Evolutionary conservation across 2,888 invertebrate species (phyloP).

Genomic region (Microchrysa polita): DNA sequence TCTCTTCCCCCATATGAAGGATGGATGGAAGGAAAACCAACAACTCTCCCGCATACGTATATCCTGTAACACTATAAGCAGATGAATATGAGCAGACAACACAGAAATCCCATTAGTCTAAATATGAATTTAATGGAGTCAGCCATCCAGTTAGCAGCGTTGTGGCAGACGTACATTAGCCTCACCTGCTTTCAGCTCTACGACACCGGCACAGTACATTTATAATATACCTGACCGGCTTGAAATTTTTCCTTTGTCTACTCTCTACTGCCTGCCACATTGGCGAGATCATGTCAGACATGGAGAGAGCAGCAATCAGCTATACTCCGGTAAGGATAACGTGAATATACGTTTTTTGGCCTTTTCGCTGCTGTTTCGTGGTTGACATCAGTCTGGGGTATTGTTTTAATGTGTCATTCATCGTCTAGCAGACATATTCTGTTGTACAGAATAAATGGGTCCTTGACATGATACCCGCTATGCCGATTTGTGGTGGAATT

Average conservation of each 20-base stretch:
- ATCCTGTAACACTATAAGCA: background rate
- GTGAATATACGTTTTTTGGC: too few species aligned
- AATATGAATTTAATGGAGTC: constrained; percentile 37
- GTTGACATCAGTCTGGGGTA: background rate
- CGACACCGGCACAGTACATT: too few species aligned
- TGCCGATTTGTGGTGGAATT: constrained; percentile 6
- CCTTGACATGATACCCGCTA: constrained; percentile 25
- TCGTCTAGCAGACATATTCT: constrained; percentile 30
- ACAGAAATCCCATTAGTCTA: constrained; percentile 41
- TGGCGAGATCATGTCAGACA: background rate
- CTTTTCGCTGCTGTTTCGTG: too few species aligned
- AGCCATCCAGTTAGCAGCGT: background rate
- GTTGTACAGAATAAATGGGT: constrained; percentile 20
- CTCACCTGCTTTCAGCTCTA: constrained; percentile 15
- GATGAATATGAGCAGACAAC: constrained; percentile 34
- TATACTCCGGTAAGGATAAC: too few species aligned
- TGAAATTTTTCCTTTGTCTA: constrained; percentile 4
- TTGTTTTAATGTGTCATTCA: constrained; percentile 36
- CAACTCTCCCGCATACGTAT: background rate
- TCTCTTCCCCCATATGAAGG: background rate
- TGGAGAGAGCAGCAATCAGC: background rate
- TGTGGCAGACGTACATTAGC: constrained; percentile 33
- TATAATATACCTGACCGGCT: constrained; percentile 7
- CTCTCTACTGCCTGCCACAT: too few species aligned
- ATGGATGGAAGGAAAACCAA: too few species aligned